Base-by-base conservation (phyloP, 2,797 vertebrate genomes). In the Peromyscus melanophrys region DNA sequence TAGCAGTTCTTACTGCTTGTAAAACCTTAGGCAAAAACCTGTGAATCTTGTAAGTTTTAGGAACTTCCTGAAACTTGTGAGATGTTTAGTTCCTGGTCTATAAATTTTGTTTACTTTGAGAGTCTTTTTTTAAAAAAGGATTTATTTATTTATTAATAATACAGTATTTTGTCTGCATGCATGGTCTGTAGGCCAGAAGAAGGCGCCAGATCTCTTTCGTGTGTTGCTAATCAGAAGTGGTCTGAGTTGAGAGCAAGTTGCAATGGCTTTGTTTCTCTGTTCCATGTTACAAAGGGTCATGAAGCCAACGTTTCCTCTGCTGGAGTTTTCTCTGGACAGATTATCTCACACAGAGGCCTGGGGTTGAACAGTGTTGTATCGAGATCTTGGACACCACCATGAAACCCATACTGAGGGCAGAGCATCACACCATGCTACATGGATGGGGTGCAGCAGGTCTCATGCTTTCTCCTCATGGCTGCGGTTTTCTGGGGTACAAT, bases 401-500 rank as follows among this genome's bases (percentile, higher is more conserved):
- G 37, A 65, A 46, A 31, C 27, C 37, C 59, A 63, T 27, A 46
- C 82, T 46, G 27, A 65, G 27, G 59, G 40, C 40, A 21, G 5
- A 37, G 16, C 9, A 0, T 46, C 40, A 29, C 10, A 4, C 82
- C 0, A 1, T 65, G 61, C 0, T 46, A 7, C 82, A 21, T 4
- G 9, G 40, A 13, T 46, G 61, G 29, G 13, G 13, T 40, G 0
- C 2, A 31, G 13, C 8, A 29, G 27, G 82, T 11, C 10, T 12
- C 8, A 21, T 34, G 61, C 14, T 11, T 21, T 21, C 17, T 34
- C 40, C 40, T 34, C 61, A 34, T 6, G 40, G 6, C 17, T 8
- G 75, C 10, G 4, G 82, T 65, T 65, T 63, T 65, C 82, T 23
- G 61, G 46, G 40, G 17, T 34, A 40, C 9, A 65, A 4, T 31